These are phyloP conservation scores for Chelonus insularis DNA, from an alignment of 1,140 invertebrate genomes.

Conservation along the genomic window DNA sequence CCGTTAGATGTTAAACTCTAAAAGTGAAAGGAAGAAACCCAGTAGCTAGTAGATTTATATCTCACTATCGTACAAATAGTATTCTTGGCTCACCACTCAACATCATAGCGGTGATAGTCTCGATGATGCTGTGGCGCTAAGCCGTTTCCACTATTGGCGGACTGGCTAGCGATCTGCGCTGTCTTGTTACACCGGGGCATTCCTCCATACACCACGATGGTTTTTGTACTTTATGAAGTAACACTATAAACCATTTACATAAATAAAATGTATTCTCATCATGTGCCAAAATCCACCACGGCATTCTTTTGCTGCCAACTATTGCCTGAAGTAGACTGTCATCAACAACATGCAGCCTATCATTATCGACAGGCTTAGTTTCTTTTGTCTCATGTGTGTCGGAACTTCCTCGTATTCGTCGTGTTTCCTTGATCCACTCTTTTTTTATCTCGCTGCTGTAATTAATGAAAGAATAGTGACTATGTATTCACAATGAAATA, in stretches of 20 bases:
- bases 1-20: not conserved
- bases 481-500: too few species aligned
- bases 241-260: conserved; percentile 35
- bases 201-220: conserved; percentile 33
- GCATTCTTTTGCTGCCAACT: conserved; percentile 32
- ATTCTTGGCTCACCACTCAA: conserved; percentile 25
- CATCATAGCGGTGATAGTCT: conserved; percentile 24
- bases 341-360: not conserved
- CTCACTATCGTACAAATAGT: not conserved
- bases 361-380: not conserved
- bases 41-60: not conserved
- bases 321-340: not conserved
- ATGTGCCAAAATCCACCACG: conserved; percentile 39
- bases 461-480: too few species aligned
- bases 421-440: not conserved
- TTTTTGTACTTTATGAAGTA: conserved; percentile 19
- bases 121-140: conserved; percentile 14
- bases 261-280: conserved; percentile 44
- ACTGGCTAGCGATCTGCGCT: conserved; percentile 33
- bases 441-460: too few species aligned
- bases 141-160: conserved; percentile 24
- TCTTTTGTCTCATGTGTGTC: not conserved
- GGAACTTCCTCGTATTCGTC: too few species aligned
- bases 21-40: not conserved
- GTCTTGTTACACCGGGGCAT: conserved; percentile 42